Conservation (phyloP, 1,140 invertebrate species). For the Drosophila parabipectinata region DNA sequence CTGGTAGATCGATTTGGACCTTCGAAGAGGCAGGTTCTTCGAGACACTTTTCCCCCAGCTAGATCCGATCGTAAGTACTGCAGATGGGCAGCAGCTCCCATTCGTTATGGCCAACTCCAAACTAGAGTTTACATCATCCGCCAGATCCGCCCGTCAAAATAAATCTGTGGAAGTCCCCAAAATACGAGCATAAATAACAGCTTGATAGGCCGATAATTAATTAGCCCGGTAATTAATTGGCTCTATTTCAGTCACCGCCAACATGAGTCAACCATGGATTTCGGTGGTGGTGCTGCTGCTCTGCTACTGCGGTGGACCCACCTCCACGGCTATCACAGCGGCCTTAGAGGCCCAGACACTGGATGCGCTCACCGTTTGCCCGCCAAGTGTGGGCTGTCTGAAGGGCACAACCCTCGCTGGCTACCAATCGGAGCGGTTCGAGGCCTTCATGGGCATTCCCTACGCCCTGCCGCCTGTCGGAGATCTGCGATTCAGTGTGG, state of each 20-base stretch:
- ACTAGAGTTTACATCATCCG: conserved; percentile 32
- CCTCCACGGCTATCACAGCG: neutral
- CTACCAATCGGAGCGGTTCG: conserved; percentile 59
- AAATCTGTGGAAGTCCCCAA: conserved; percentile 21
- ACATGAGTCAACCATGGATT: conserved; percentile 27
- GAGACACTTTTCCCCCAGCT: conserved; percentile 3
- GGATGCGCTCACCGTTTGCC: conserved; percentile 55
- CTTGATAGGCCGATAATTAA: conserved; percentile 50
- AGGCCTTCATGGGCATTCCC: conserved; percentile 80
- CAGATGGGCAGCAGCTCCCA: conserved; percentile 11
- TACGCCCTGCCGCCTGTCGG: conserved; percentile 75
- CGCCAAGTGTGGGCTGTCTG: conserved; percentile 60
- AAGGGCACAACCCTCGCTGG: conserved; percentile 61
- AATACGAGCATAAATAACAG: conserved; percentile 34
- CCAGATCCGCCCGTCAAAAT: neutral
- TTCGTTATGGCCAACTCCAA: conserved; percentile 7
- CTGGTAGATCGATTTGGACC: conserved; percentile 64
- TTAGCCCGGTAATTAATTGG: conserved; percentile 23
- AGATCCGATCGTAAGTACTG: neutral
- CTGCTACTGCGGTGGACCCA: conserved; percentile 11
- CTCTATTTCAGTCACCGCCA: conserved; percentile 3
- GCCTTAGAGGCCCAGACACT: neutral
- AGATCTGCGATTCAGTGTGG: conserved; percentile 70
- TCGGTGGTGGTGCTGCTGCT: conserved; percentile 11
- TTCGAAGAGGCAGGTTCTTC: conserved; percentile 40